These are phyloP conservation scores for Gephyroberyx darwinii DNA, from an alignment of 2,797 vertebrate genomes.

Conservation along the genomic window DNA sequence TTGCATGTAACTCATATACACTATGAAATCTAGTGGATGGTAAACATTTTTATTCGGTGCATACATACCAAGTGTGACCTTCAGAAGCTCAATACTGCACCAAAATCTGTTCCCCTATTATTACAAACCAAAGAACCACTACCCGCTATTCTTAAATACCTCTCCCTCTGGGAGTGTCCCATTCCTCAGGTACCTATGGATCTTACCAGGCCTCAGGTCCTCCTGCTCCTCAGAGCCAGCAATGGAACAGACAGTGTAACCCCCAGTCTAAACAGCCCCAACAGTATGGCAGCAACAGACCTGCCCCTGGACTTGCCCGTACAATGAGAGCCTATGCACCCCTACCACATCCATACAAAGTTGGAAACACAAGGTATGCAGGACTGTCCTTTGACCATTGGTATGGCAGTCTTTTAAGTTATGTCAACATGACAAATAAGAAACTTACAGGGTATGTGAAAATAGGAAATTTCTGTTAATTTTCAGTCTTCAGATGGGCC, in stretches of 20 bases:
- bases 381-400: not conserved
- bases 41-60: no score
- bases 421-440: not conserved
- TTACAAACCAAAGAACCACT: not conserved
- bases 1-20: no score
- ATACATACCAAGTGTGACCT: no score
- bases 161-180: not conserved
- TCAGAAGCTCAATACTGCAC: no score
- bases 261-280: constrained; percentile 47
- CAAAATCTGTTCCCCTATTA: not conserved
- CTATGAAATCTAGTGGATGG: no score
- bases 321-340: constrained; percentile 50
- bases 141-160: not conserved
- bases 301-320: constrained; percentile 59
- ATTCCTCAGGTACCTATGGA: constrained; percentile 63
- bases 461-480: constrained; percentile 7
- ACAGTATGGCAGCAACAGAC: constrained; percentile 49
- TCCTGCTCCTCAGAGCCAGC: constrained; percentile 51
- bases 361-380: constrained; percentile 65
- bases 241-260: constrained; percentile 66
- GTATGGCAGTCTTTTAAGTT: not conserved
- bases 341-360: constrained; percentile 75
- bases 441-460: not conserved
- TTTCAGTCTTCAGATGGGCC: constrained; percentile 65
- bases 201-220: constrained; percentile 44